Evolutionary conservation across 2,797 vertebrate species (phyloP).

Genomic region (Hypotaenidia okinawae): DNA sequence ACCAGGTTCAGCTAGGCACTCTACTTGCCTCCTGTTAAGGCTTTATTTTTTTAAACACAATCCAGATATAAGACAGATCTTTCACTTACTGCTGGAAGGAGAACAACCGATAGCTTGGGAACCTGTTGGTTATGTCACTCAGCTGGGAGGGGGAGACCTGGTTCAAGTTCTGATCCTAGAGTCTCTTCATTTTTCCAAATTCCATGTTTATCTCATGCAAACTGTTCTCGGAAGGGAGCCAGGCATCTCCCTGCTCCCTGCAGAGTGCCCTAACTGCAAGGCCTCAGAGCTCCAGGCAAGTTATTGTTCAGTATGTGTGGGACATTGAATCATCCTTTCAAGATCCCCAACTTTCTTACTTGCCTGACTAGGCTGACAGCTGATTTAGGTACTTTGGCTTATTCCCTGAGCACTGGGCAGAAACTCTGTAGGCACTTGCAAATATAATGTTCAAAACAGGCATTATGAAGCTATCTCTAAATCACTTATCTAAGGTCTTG

Average conservation of each 20-base stretch:
- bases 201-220: not conserved
- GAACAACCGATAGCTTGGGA: not conserved
- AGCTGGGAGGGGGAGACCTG: not conserved
- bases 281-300: not conserved
- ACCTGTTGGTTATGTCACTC: not conserved
- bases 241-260: not conserved
- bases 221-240: not conserved
- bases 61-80: not conserved
- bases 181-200: not conserved
- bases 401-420: not conserved
- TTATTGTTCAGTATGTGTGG: not conserved
- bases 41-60: not conserved
- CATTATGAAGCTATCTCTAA: not conserved
- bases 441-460: not conserved
- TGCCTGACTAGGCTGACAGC: not conserved
- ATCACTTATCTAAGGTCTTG: constrained; percentile 21
- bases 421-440: not conserved
- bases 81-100: not conserved
- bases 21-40: not conserved
- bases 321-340: not conserved
- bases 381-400: not conserved
- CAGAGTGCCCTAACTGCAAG: not conserved
- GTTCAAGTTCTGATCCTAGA: not conserved
- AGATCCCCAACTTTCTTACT: not conserved
- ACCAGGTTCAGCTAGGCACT: not conserved